phyloP scores from a whole-genome alignment of 1,140 invertebrate species.

The Drosophila bipectinata region DNA sequence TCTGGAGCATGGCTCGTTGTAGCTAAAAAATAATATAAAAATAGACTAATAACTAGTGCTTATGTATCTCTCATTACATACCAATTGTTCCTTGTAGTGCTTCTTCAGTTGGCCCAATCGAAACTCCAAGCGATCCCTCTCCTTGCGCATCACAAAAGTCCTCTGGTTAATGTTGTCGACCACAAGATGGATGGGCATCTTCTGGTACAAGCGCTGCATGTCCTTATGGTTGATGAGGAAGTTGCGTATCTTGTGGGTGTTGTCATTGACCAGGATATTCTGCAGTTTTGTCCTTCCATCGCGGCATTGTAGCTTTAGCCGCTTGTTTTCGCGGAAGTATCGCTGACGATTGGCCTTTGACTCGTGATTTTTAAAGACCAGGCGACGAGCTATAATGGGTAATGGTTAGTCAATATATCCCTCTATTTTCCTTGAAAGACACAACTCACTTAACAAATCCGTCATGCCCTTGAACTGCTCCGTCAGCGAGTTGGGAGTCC shows the following conservation, averaged over 20 bases:
- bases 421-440: neutral
- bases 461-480: conserved; percentile 76
- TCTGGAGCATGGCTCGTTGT: conserved; percentile 60
- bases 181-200: conserved; percentile 76
- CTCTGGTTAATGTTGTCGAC: conserved; percentile 81
- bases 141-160: conserved; percentile 78
- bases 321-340: conserved; percentile 54
- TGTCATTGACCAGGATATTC: conserved; percentile 63
- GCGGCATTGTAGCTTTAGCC: conserved; percentile 68
- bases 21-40: conserved; percentile 22
- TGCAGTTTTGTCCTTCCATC: conserved; percentile 75
- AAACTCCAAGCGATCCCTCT: conserved; percentile 72
- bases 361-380: conserved; percentile 67
- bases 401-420: neutral
- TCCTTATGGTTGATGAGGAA: conserved; percentile 71
- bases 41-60: neutral
- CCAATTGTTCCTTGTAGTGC: conserved; percentile 53
- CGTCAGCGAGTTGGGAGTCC: conserved; percentile 68
- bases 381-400: conserved; percentile 47
- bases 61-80: conserved; percentile 10
- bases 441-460: conserved; percentile 67
- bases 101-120: conserved; percentile 61
- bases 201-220: conserved; percentile 75
- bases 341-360: conserved; percentile 62
- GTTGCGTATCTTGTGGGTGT: conserved; percentile 67